Base-by-base conservation (phyloP, 2,888 invertebrate species). In the Lysandra bellargus region DNA sequence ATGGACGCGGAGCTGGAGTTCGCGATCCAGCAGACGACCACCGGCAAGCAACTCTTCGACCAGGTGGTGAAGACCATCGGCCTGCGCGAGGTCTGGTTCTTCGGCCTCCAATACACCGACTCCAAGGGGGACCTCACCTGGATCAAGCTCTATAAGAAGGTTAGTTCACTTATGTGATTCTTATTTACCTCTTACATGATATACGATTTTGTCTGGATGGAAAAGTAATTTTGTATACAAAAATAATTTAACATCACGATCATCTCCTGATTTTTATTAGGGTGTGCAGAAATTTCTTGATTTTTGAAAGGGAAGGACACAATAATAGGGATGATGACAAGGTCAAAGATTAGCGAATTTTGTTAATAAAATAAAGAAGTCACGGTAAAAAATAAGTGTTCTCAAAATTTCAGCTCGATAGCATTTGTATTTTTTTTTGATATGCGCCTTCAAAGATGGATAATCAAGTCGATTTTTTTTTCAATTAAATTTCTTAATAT, bases 1-100 rank as follows among this genome's bases (percentile, higher is more conserved):
- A 99, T 99, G 99, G 99, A 99, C 96, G 99, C 99, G 95, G 99
- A 99, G 96, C 96, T 99, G 97, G 99, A 99, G 97, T 99, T 99
- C 96, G 99, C 99, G 95, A 99, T 99, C 97, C 99, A 99, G 96
- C 98, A 98, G 92, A 99, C 98, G 90, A 99, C 99, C 87, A 99
- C 99, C 86, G 99, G 99, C 91, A 99, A 99, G 95, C 99, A 99
- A 95, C 97, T 99, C 83, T 99, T 99, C 95, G 99, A 99, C 95
- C 99, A 99, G 96, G 99, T 99, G 87, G 99, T 99, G 86, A 99
- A 99, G 96, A 99, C 99, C 86, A 99, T 99, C 91, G 99, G 99
- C 84, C 96, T 99, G 79, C 96, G 99, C 84, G 99, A 99, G 95
- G 99, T 99, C 86, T 99, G 99, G 99, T 99, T 99, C 96, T 99